phyloP scores from a whole-genome alignment of 2,888 invertebrate genomes.

The Netelia inedita region DNA sequence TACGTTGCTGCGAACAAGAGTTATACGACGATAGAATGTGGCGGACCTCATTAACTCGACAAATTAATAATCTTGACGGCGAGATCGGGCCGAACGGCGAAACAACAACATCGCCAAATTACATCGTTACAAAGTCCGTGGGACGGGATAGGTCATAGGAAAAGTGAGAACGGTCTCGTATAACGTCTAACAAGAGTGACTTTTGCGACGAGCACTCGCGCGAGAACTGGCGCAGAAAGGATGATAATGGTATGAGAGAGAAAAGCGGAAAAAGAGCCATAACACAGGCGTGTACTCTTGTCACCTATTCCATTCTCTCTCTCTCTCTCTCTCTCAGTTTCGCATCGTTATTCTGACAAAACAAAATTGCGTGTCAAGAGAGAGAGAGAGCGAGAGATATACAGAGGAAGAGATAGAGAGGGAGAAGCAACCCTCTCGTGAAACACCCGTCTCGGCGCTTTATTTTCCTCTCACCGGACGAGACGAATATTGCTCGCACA shows the following conservation, averaged over 20 bases:
- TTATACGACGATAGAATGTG: neutral
- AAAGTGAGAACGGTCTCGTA: slow-evolving; percentile 21
- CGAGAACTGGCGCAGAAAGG: slow-evolving; percentile 34
- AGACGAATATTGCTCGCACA: slow-evolving; percentile 44
- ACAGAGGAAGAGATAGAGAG: slow-evolving; percentile 16
- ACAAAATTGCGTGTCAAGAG: slow-evolving; percentile 50
- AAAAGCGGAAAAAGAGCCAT: slow-evolving; percentile 38
- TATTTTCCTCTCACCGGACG: slow-evolving; percentile 60
- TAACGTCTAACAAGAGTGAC: slow-evolving; percentile 39
- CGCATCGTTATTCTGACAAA: slow-evolving; percentile 49
- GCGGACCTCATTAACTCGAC: slow-evolving; percentile 46
- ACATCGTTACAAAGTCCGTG: neutral
- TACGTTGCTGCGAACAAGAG: neutral
- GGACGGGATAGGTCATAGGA: neutral
- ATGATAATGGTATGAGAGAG: slow-evolving; percentile 27
- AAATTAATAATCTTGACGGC: slow-evolving; percentile 43
- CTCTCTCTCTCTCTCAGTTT: slow-evolving; percentile 1
- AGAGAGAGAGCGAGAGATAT: slow-evolving; percentile 14
- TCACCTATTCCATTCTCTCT: slow-evolving; percentile 18
- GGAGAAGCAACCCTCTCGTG: slow-evolving; percentile 1
- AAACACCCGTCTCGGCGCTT: slow-evolving; percentile 43
- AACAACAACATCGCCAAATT: neutral
- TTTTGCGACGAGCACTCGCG: slow-evolving; percentile 50
- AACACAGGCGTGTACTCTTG: slow-evolving; percentile 39
- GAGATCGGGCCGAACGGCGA: slow-evolving; percentile 5